phyloP scores from a whole-genome alignment of 2,888 invertebrate species.

The Byasa hedistus region DNA sequence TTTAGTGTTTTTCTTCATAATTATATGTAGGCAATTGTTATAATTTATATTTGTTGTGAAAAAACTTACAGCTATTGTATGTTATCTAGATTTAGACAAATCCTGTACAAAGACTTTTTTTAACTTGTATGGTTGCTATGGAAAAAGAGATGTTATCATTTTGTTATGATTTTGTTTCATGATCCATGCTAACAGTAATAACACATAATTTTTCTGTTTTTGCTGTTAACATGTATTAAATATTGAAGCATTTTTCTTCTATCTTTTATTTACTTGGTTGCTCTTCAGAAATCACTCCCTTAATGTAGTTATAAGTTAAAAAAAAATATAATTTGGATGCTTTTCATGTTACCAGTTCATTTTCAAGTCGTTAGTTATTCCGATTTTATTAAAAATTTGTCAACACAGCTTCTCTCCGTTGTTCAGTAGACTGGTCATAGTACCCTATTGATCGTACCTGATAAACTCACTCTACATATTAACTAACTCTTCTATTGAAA shows the following conservation, averaged over 20 bases:
- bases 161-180: constrained; percentile 55
- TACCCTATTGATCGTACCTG: no score
- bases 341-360: no score
- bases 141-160: constrained; percentile 60
- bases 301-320: background rate
- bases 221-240: constrained; percentile 59
- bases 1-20: constrained; percentile 36
- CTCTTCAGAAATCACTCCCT: background rate
- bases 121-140: constrained; percentile 61
- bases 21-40: constrained; percentile 48
- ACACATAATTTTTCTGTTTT: constrained; percentile 40
- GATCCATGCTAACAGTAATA: constrained; percentile 50
- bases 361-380: no score
- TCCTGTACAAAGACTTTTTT: constrained; percentile 72
- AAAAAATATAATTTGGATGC: no score
- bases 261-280: background rate
- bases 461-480: no score
- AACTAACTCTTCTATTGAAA: no score
- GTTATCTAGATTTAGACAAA: constrained; percentile 63
- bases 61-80: constrained; percentile 53
- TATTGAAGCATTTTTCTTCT: constrained; percentile 31
- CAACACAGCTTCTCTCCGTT: no score
- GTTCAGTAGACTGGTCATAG: no score
- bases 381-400: no score
- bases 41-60: constrained; percentile 59